A percentile compares a stretch with the other conserved stretches of the same genome.
phyloP scores from a whole-genome alignment of 2,113 vertebrate genomes.

The Periophthalmus modestus region DNA sequence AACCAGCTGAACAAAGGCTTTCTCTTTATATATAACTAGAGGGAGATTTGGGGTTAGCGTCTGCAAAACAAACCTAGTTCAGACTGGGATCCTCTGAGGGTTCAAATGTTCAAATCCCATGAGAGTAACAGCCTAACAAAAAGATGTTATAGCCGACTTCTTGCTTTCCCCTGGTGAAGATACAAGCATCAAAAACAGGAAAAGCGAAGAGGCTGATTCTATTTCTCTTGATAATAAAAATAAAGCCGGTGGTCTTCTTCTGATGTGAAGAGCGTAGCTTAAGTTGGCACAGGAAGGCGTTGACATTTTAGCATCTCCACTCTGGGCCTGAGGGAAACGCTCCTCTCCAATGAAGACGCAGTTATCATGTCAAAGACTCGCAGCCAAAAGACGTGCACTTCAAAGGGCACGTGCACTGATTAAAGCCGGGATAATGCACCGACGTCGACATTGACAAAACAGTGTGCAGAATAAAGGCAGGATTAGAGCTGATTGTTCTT shows the following conservation, averaged over 20 bases:
- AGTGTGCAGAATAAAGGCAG: conserved; percentile 30
- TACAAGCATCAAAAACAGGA: conserved; percentile 35
- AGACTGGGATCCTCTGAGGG: conserved; percentile 28
- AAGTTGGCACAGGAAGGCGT: conserved; percentile 14
- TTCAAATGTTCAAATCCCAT: conserved; percentile 37
- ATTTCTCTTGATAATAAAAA: conserved; percentile 23
- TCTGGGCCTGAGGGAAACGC: conserved; percentile 15
- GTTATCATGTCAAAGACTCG: conserved; percentile 42
- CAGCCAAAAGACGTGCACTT: conserved; percentile 32
- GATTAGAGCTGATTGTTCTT: conserved; percentile 31
- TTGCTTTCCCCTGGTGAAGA: conserved; percentile 16
- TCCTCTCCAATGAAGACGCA: conserved; percentile 29
- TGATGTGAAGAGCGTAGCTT: conserved; percentile 15
- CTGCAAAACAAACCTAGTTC: conserved; percentile 49
- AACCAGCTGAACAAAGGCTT: conserved; percentile 51
- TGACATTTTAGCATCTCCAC: conserved; percentile 34
- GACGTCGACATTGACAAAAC: conserved; percentile 23
- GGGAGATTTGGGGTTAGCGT: background rate
- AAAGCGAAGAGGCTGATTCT: conserved; percentile 4
- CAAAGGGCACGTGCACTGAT: conserved; percentile 40
- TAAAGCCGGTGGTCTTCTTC: conserved; percentile 40
- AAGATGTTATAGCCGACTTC: conserved; percentile 13
- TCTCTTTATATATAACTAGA: conserved; percentile 45
- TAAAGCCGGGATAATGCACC: conserved; percentile 26
- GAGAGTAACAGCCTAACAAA: conserved; percentile 48